Conservation (phyloP, 1,140 invertebrate genomes). For the Bradysia coprophila region DNA sequence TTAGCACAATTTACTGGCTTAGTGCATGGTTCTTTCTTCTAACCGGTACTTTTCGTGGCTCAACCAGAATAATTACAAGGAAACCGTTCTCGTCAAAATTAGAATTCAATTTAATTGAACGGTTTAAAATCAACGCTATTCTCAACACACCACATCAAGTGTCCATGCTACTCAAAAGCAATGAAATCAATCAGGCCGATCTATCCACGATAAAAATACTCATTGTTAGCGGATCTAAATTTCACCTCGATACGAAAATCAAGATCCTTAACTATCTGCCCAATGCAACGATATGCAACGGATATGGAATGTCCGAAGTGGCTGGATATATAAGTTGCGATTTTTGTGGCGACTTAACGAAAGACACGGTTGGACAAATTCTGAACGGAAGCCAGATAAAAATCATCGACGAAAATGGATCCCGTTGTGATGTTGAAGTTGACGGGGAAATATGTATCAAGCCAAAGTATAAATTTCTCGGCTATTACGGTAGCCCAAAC, state of each 20-base stretch:
- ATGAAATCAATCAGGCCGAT: neutral
- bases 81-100: neutral
- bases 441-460: constrained; percentile 47
- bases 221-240: neutral
- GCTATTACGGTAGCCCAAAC: constrained; percentile 33
- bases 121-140: neutral
- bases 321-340: neutral
- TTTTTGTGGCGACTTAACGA: neutral
- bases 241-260: neutral
- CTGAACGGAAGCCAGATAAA: constrained; percentile 13
- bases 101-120: neutral
- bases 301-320: neutral
- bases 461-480: constrained; percentile 35
- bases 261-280: neutral
- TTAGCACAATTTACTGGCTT: neutral
- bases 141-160: neutral
- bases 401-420: constrained; percentile 26
- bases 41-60: neutral
- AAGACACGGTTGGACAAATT: constrained; percentile 4
- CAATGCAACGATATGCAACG: neutral
- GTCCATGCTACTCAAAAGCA: neutral
- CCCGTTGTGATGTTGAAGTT: constrained; percentile 29
- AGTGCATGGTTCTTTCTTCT: neutral
- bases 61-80: neutral
- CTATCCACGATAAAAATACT: neutral